phyloP scores from a whole-genome alignment of 2,113 vertebrate genomes.

The Hepsetus odoe region DNA sequence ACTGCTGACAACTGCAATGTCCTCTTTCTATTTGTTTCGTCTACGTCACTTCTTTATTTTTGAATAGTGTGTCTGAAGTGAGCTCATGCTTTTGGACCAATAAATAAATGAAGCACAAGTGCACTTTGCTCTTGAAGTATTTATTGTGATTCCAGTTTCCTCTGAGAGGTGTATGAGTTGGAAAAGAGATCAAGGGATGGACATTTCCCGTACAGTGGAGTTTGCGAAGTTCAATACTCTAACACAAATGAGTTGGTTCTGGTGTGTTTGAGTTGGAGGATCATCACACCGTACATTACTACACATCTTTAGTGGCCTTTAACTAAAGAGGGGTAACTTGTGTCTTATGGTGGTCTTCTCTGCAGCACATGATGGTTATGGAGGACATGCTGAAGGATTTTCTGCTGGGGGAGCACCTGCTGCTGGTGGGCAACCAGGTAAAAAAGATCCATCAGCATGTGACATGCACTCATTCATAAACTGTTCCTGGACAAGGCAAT shows the following conservation, averaged over 20 bases:
- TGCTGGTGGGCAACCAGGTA: constrained; percentile 97
- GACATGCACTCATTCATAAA: background rate
- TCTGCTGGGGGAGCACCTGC: constrained; percentile 91
- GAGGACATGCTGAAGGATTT: constrained; percentile 98
- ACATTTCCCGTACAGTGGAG: background rate
- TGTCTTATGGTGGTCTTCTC: constrained; percentile 37
- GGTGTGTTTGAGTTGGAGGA: background rate
- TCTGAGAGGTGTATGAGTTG: background rate
- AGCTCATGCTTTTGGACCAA: background rate
- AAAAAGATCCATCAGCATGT: constrained; percentile 53
- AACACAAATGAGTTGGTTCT: background rate
- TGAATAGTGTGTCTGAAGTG: background rate
- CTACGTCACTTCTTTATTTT: background rate
- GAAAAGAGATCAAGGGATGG: background rate
- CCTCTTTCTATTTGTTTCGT: background rate
- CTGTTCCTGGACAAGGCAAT: no score
- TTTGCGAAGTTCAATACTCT: background rate
- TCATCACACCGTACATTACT: background rate
- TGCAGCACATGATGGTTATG: constrained; percentile 94
- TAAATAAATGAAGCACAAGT: background rate
- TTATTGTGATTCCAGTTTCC: background rate
- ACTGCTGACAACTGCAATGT: background rate
- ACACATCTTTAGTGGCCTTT: background rate
- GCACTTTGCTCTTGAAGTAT: background rate
- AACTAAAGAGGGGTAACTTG: no score